Base-by-base conservation (phyloP, 2,888 invertebrate species). In the Stenchaetothrips biformis region DNA sequence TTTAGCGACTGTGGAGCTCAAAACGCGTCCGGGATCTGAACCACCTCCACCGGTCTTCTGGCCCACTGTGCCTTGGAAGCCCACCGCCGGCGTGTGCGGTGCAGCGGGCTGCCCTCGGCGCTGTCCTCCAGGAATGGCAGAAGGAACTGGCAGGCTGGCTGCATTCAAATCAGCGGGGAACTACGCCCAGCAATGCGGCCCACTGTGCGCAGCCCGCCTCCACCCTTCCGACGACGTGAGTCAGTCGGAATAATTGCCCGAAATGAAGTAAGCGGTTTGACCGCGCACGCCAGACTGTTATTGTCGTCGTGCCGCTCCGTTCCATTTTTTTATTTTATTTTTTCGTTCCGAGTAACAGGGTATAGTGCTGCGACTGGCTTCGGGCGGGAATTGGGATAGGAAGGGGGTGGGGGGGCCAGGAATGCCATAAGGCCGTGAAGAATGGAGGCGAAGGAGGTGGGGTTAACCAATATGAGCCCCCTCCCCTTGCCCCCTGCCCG, bases 351-450 rank as follows among this genome's bases (percentile, higher is more conserved):
- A 37, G 37, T 37, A 37, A 21, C 21, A 25, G 67, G 53, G 53
- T 13, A 18, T 59, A 74, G 67, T 4, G 67, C 7, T 67, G 37
- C 37, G 37, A 37, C 37, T 37, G 67, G 21, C n/a, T n/a, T n/a
- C n/a, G n/a, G 67, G 67, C 59, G 67, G 67, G 18, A 67, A 67
- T 21, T 9, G 67, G 67, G 67, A 67, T 9, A 16, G 53, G 6
- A 16, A 16, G 67, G 25, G 25, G 67, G 67, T 2, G 67, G 25
- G 67, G 21, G 25, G 7, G 9, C 21, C 11, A 74, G 67, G 67
- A 74, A 74, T 74, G 67, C 67, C 67, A 74, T 74, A 74, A 25
- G 67, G 67, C 67, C 67, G 67, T 8, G 67, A 74, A 74, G 67
- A 74, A 74, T 74, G 67, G 25, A 74, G 25, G 8, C 8, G 67